phyloP scores from a whole-genome alignment of 2,113 vertebrate species.

The Malurus alboscapulatus region DNA sequence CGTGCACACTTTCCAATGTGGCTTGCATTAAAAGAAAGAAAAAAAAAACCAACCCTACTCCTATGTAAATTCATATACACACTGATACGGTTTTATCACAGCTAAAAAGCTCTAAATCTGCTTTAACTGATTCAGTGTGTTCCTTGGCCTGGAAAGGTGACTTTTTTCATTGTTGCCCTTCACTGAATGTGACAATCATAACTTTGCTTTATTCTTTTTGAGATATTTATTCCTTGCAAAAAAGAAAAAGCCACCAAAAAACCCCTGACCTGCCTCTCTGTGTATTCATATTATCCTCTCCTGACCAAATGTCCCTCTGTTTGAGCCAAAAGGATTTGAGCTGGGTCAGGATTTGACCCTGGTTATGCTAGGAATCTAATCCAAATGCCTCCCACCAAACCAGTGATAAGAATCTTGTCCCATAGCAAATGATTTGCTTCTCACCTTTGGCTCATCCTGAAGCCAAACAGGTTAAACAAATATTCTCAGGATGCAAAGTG shows the following conservation, averaged over 20 bases:
- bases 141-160: constrained; percentile 25
- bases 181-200: constrained; percentile 3
- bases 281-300: not conserved
- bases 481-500: constrained; percentile 40
- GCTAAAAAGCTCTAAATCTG: constrained; percentile 41
- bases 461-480: constrained; percentile 72
- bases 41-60: not conserved
- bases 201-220: not conserved
- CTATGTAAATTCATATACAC: constrained; percentile 51
- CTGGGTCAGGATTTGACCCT: constrained; percentile 43
- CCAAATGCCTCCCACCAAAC: constrained; percentile 30
- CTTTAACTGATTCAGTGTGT: constrained; percentile 48
- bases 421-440: constrained; percentile 59
- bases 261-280: not conserved
- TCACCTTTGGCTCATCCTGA: constrained; percentile 65
- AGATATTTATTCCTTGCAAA: not conserved
- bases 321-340: not conserved
- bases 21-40: constrained; percentile 65
- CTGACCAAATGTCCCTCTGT: not conserved
- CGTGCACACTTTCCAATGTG: constrained; percentile 66
- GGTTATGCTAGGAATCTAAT: not conserved
- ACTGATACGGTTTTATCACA: constrained; percentile 63
- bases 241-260: not conserved
- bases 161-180: constrained; percentile 1
- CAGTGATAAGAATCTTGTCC: not conserved